phyloP scores from a whole-genome alignment of 2,113 vertebrate genomes.

The Archocentrus centrarchus region DNA sequence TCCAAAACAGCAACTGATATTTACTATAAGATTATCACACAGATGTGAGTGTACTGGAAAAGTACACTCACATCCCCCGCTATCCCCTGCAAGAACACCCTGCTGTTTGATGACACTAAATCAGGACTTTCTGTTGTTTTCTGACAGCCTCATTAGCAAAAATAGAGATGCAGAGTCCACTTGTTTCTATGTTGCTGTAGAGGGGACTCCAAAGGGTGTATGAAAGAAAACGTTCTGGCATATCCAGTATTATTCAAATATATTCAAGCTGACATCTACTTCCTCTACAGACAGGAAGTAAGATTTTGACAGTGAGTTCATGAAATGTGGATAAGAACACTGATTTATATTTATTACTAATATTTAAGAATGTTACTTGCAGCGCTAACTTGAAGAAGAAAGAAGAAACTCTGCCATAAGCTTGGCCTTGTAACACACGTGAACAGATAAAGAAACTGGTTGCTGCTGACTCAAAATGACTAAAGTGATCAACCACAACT shows the following conservation, averaged over 20 bases:
- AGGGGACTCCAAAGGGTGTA: not conserved
- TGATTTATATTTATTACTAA: not conserved
- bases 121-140: not conserved
- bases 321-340: not conserved
- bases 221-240: not conserved
- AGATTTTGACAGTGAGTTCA: not conserved
- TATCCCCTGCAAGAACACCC: not conserved
- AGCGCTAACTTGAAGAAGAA: not conserved
- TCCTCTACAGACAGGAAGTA: not conserved
- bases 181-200: not conserved
- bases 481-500: too few relatives aligned
- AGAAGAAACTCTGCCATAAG: not conserved
- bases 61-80: too few relatives aligned
- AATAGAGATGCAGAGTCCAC: not conserved
- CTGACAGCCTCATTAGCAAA: not conserved
- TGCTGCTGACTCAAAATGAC: not conserved
- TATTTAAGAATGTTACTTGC: not conserved
- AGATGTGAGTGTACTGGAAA: not conserved
- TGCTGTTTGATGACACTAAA: slow-evolving; percentile 14
- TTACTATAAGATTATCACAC: slow-evolving; percentile 11
- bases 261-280: slow-evolving; percentile 24
- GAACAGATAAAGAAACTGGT: too few relatives aligned
- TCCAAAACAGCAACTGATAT: not conserved
- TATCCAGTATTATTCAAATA: not conserved
- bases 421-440: not conserved